Evolutionary conservation across 2,113 vertebrate genomes (phyloP).

Genomic region (Campylorhamphus procurvoides): DNA sequence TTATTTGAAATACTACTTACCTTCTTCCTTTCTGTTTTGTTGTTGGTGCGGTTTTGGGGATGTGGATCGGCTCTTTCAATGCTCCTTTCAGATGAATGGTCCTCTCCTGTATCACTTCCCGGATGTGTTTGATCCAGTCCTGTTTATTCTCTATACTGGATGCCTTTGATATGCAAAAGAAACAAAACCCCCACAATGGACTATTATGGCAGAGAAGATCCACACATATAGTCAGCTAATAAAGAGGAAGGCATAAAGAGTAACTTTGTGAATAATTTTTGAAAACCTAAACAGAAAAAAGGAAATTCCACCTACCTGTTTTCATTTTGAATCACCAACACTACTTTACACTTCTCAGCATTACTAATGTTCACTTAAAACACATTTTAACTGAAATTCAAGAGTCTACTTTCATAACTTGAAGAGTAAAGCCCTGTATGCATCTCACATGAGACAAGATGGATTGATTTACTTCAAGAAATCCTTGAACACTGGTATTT

Average conservation of each 20-base stretch:
- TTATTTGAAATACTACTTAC: conserved; percentile 67
- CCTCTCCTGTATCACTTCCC: conserved; percentile 97
- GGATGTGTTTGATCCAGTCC: conserved; percentile 99
- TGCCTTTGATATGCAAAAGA: conserved; percentile 78
- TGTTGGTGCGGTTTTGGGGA: conserved; percentile 89
- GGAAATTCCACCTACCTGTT: background rate
- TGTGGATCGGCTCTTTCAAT: conserved; percentile 97
- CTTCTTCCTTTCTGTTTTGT: conserved; percentile 92
- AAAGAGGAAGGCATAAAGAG: background rate
- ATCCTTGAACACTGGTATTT: background rate
- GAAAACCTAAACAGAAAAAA: background rate
- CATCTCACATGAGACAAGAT: background rate
- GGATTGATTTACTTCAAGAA: background rate
- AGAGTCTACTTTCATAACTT: background rate
- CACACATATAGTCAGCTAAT: background rate
- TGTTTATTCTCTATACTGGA: conserved; percentile 99
- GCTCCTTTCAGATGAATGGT: conserved; percentile 97
- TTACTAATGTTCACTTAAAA: background rate
- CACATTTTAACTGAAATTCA: background rate
- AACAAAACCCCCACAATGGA: background rate
- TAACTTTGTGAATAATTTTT: background rate
- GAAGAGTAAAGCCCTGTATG: background rate
- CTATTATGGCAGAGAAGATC: background rate
- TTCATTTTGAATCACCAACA: background rate
- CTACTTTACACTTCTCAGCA: background rate